Evolutionary conservation across 2,113 vertebrate genomes (phyloP), one percentile per base, ranked within the genome.

Genomic region (Stigmatopora nigra): DNA sequence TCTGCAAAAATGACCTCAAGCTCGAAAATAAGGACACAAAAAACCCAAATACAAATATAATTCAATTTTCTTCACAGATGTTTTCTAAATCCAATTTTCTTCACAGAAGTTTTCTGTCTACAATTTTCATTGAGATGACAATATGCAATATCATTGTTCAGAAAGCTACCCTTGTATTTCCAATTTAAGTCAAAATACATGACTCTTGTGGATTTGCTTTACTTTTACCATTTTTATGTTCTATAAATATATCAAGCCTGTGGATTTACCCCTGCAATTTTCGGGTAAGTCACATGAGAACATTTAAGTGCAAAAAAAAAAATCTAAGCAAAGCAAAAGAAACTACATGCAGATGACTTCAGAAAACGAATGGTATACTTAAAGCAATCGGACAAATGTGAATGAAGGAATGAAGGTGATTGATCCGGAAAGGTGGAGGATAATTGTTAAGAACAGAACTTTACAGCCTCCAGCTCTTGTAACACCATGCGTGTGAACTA

Each of bases 401-500:
- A 41, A 41, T 31, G 25, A 31, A 31, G 25, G 1, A 31, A 51
- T 53, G 47, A 62, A 17, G 59, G 53, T 46, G 17, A 13, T 65
- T 60, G 36, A 22, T 38, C 15, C 16, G 5, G 41, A 45, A 61
- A 61, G 46, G 48, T 55, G 17, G 64, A 60, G 61, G 69, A 68
- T 78, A 76, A 77, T 76, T 75, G 76, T 68, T 25, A 44, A 67
- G 65, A 68, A 70, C 70, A 51, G 49, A 62, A 67, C 45, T 67
- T 71, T 79, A 58, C 46, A 72, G 71, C 78, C 82, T 73, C 58
- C 48, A 76, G 79, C 80, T 76, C 81, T 73, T 25, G 61, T 79
- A 82, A 84, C 83, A 75, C 81, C 64, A 68, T 72, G 78, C 63
- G 84, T 86, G 88, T 84, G 80, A 85, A 84, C 74, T 36, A 67